Evolutionary conservation across 2,113 vertebrate species (phyloP).

Genomic region (Ploceus nigricollis): DNA sequence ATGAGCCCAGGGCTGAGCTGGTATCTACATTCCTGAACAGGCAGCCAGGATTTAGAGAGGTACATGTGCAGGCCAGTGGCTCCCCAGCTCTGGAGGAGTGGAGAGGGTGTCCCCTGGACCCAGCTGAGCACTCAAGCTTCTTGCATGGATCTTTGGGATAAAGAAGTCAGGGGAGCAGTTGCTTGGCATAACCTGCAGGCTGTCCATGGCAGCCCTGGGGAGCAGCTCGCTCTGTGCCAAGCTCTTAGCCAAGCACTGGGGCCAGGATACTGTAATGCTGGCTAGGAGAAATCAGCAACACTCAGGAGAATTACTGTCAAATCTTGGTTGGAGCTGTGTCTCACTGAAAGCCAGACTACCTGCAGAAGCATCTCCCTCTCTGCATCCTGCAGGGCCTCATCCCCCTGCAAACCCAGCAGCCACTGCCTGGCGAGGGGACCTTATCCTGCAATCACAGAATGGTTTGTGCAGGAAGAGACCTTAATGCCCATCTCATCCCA

Average conservation of each 20-base stretch:
- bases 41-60: not conserved
- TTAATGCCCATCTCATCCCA: not conserved
- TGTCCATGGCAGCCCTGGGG: rapidly evolving
- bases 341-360: not conserved
- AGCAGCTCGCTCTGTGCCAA: not conserved
- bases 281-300: not conserved
- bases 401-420: not conserved
- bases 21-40: not conserved
- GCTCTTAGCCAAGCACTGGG: not conserved
- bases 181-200: not conserved
- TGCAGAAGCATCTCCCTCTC: not conserved
- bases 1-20: not conserved
- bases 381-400: not conserved
- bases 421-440: rapidly evolving
- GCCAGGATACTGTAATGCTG: not conserved
- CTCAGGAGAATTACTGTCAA: not conserved
- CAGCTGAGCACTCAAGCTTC: not conserved
- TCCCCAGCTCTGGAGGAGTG: not conserved
- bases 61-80: not conserved
- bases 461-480: not conserved
- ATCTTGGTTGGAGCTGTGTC: not conserved
- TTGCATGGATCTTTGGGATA: not conserved
- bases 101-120: not conserved
- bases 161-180: not conserved
- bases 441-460: rapidly evolving